A percentile compares a stretch with the other conserved stretches of the same genome.
These are phyloP conservation scores for Peromyscus maniculatus DNA, from an alignment of 2,113 vertebrate species.

Conservation along the genomic window DNA sequence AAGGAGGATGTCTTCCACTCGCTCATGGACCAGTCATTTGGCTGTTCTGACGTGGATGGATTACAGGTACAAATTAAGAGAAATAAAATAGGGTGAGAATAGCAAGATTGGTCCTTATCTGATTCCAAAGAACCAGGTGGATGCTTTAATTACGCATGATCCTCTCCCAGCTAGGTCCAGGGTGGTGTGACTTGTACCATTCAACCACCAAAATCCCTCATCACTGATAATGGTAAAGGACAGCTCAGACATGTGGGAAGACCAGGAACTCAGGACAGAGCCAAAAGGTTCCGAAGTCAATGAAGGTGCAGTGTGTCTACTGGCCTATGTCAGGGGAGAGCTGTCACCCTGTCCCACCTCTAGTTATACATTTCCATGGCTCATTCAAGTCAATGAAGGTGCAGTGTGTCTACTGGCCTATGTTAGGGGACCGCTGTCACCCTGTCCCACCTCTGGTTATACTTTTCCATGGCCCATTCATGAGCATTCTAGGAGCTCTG, in stretches of 20 bases:
- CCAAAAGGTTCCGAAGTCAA: neutral
- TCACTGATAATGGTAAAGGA: neutral
- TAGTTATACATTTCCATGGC: neutral
- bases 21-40: neutral
- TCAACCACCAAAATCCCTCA: neutral
- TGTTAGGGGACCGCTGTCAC: too few relatives aligned
- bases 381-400: neutral
- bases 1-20: too few relatives aligned
- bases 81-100: neutral
- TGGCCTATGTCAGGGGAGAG: accelerated
- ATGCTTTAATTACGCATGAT: neutral
- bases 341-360: neutral
- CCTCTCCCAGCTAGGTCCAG: neutral
- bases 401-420: too few relatives aligned
- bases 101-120: neutral
- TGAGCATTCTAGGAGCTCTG: neutral
- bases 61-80: neutral
- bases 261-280: neutral
- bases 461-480: too few relatives aligned
- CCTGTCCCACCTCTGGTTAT: too few relatives aligned
- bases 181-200: neutral
- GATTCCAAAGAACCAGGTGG: neutral
- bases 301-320: neutral
- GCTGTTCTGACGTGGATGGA: neutral
- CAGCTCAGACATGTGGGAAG: neutral